phyloP scores from a whole-genome alignment of 1,140 invertebrate genomes.

The Drosophila lini region DNA sequence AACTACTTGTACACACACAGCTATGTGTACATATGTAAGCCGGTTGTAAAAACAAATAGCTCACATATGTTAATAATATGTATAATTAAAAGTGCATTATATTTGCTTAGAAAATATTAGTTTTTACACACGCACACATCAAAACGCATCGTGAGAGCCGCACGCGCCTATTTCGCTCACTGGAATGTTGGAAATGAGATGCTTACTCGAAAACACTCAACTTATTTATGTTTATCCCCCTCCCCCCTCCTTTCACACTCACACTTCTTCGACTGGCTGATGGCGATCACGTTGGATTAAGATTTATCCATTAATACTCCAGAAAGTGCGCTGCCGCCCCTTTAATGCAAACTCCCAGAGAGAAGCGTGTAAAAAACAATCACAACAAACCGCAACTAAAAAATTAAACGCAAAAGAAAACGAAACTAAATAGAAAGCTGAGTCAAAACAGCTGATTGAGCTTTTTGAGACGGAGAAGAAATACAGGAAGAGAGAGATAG shows the following conservation, averaged over 20 bases:
- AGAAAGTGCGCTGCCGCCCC: not conserved
- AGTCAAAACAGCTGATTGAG: slow-evolving; percentile 2
- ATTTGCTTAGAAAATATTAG: slow-evolving; percentile 7
- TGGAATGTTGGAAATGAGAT: slow-evolving; percentile 21
- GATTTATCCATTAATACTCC: not conserved
- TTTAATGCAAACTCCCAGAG: slow-evolving; percentile 1
- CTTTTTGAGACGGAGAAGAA: not conserved
- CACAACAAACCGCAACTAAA: slow-evolving; percentile 52
- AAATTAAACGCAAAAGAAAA: slow-evolving; percentile 17
- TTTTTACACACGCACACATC: slow-evolving; percentile 28
- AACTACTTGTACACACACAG: not conserved
- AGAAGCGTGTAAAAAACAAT: slow-evolving; percentile 9
- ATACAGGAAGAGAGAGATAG: not conserved
- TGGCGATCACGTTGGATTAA: not conserved
- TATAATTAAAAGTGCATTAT: slow-evolving; percentile 5
- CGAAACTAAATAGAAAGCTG: not conserved
- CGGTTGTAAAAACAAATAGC: slow-evolving; percentile 18
- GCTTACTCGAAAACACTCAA: slow-evolving; percentile 9
- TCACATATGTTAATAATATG: slow-evolving; percentile 3
- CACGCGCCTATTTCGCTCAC: slow-evolving; percentile 18
- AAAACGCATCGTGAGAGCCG: slow-evolving; percentile 14
- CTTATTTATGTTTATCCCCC: slow-evolving; percentile 1
- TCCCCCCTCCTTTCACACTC: slow-evolving; percentile 4
- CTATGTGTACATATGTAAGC: slow-evolving; percentile 9
- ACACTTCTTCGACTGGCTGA: not conserved